Conservation (phyloP, 2,888 invertebrate genomes). For the Lapara coniferarum region DNA sequence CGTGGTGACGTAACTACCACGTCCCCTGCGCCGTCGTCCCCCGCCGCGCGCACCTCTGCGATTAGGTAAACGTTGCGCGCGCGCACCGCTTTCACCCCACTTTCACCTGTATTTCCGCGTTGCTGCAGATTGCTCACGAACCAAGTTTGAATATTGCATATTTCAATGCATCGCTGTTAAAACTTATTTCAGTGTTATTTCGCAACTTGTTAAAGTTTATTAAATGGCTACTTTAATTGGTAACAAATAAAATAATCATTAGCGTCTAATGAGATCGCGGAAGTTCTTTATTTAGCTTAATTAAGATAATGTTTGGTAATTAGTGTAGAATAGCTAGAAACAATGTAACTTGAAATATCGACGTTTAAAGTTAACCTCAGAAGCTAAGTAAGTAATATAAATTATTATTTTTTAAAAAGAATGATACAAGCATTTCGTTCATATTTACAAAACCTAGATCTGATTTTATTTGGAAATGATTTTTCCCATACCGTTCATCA, state of each 20-base stretch:
- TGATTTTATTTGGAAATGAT: too few relatives aligned
- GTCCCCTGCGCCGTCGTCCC: conserved; percentile 52
- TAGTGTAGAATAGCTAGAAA: not conserved
- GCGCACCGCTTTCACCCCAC: conserved; percentile 78
- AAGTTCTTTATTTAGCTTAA: conserved; percentile 10
- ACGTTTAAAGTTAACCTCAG: not conserved
- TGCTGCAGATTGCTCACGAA: conserved; percentile 46
- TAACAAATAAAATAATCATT: conserved; percentile 1
- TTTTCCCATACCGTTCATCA: not conserved
- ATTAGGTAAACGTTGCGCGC: conserved; percentile 80
- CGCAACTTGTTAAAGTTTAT: not conserved
- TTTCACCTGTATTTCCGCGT: conserved; percentile 80
- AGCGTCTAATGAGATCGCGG: conserved; percentile 2
- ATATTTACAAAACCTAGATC: not conserved
- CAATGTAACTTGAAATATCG: not conserved
- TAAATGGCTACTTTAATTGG: not conserved
- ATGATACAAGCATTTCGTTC: too few relatives aligned
- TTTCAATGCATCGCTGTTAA: not conserved
- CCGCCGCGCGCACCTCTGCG: conserved; percentile 50
- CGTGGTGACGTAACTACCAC: conserved; percentile 62
- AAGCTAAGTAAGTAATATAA: not conserved
- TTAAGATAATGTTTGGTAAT: conserved; percentile 7
- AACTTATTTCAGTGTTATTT: not conserved
- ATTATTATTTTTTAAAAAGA: too few relatives aligned
- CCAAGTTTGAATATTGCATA: conserved; percentile 21